Conservation (phyloP, 2,888 invertebrate genomes). For the Eilema caniola region DNA sequence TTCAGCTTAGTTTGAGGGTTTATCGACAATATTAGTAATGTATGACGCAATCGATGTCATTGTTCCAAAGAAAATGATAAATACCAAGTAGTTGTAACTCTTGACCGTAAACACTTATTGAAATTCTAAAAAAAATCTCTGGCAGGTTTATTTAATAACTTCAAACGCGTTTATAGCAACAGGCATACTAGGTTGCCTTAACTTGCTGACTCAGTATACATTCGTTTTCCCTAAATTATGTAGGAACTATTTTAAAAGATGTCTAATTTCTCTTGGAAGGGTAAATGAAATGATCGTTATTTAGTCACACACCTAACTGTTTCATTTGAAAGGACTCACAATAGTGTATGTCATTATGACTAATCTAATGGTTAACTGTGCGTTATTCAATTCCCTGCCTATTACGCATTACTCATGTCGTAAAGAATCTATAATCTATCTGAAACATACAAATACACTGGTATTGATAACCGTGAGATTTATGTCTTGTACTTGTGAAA, state of each 20-base stretch:
- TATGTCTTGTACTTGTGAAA: constrained; percentile 2
- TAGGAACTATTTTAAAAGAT: constrained; percentile 8
- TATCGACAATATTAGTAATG: not conserved
- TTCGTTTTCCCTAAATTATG: not conserved
- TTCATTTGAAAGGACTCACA: constrained; percentile 49
- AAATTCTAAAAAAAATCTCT: not conserved
- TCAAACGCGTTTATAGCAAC: not conserved
- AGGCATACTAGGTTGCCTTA: not conserved
- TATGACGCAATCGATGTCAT: not conserved
- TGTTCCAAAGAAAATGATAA: too few relatives aligned
- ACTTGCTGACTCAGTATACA: not conserved
- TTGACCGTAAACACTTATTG: not conserved
- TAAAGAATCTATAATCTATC: constrained; percentile 32
- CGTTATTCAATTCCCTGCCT: constrained; percentile 31
- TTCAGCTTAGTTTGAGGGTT: not conserved
- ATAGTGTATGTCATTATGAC: constrained; percentile 47
- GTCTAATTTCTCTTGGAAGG: constrained; percentile 22
- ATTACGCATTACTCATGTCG: constrained; percentile 36
- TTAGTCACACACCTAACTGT: constrained; percentile 45
- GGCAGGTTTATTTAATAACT: not conserved
- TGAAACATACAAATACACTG: constrained; percentile 10
- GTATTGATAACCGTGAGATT: constrained; percentile 22
- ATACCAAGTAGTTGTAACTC: not conserved
- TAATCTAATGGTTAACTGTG: constrained; percentile 45
- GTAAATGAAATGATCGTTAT: constrained; percentile 37